Evolutionary conservation across 2,888 invertebrate genomes (phyloP), one percentile per base, ranked within the genome.

Genomic region (Ditylenchus weischeri): DNA sequence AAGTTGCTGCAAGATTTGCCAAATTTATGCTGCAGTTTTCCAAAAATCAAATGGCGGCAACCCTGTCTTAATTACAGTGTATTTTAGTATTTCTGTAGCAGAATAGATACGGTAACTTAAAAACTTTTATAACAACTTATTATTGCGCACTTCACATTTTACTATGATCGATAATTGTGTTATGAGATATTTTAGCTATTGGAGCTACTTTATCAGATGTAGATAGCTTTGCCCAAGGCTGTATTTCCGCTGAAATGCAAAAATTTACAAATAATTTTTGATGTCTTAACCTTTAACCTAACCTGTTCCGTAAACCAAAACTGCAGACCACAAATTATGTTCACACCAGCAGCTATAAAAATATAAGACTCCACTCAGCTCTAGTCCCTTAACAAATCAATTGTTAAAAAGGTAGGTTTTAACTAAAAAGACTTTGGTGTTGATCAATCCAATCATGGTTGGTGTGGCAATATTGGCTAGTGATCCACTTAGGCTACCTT

Each of bases 241-340:
- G 59, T 7, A 59, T 29, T 23, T 64, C 64, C 15, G 64, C 64
- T 43, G 11, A 2, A 64, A 62, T 23, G 0, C n/a, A n/a, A 47
- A 49, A 51, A 38, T 64, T 65, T 64, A 23, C 29, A 18, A 21
- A 36, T 29, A 23, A 29, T 29, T 64, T 15, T 7, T 57, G 29
- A 0, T 62, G 8, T n/a, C 15, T 18, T 64, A 36, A 10, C 5
- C 6, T 15, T 19, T 36, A n/a, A n/a, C n/a, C n/a, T 23, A 60
- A 71, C 77, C 79, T 19, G 76, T 74, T 15, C 72, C 79, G 57
- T 75, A 79, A 19, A 79, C 5, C 11, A 72, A 51, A 79, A 79
- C 43, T 76, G 43, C 15, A 75, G 49, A 2, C 71, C 77, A 43
- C 70, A 63, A 36, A 67, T 51, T 0, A 68, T 29, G 8, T 71